These are phyloP conservation scores for Pelecanoides urinatrix DNA, from an alignment of 2,113 vertebrate genomes.

Conservation along the genomic window DNA sequence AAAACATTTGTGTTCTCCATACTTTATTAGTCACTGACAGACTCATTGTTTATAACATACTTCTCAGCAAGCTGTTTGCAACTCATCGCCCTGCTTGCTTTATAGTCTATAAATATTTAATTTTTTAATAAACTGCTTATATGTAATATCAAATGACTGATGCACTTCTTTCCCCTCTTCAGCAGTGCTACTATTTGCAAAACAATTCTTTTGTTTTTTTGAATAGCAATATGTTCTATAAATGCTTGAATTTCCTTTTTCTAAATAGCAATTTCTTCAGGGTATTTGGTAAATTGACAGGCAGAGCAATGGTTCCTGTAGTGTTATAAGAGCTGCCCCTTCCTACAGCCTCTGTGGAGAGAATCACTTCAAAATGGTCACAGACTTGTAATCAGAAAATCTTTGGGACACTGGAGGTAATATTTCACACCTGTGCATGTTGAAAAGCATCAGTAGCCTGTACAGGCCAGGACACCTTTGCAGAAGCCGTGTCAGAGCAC, in stretches of 20 bases:
- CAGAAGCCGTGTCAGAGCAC: background rate
- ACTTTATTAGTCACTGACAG: slow-evolving; percentile 77
- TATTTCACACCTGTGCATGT: background rate
- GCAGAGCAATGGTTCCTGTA: slow-evolving; percentile 14
- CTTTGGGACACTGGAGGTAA: background rate
- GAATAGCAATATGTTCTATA: slow-evolving; percentile 68
- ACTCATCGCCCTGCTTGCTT: slow-evolving; percentile 76
- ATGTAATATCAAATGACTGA: slow-evolving; percentile 78
- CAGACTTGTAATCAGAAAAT: background rate
- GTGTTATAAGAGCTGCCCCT: background rate
- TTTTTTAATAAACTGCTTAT: slow-evolving; percentile 82
- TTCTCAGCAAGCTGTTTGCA: slow-evolving; percentile 76
- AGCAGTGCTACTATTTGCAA: slow-evolving; percentile 74
- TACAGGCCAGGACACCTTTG: background rate
- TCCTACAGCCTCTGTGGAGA: background rate
- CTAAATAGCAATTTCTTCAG: slow-evolving; percentile 68
- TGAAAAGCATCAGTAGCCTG: background rate
- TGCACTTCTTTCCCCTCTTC: slow-evolving; percentile 67
- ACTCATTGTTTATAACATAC: slow-evolving; percentile 75
- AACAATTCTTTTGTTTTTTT: slow-evolving; percentile 67
- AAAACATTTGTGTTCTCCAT: slow-evolving; percentile 65
- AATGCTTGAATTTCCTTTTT: slow-evolving; percentile 70
- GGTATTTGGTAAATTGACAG: slow-evolving; percentile 51
- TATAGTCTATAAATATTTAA: slow-evolving; percentile 83
- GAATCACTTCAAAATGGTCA: background rate